These are phyloP conservation scores for Zoanthus sociatus DNA, from an alignment of 92 coral and sea anemone species.

Conservation along the genomic window DNA sequence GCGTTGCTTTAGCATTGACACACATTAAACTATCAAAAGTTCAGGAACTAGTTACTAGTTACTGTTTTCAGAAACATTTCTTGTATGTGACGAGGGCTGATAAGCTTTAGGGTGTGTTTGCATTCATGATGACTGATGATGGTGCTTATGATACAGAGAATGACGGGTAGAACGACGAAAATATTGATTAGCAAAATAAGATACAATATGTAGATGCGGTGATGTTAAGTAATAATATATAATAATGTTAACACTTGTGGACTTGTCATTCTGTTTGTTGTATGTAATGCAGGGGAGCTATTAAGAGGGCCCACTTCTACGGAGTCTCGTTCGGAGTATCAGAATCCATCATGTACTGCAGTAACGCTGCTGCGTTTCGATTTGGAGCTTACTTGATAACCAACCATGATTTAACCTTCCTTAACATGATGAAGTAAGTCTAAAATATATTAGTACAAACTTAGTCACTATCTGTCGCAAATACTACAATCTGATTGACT, in stretches of 20 bases:
- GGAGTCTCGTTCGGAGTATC: constrained; percentile 89
- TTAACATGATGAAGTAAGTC: constrained; percentile 93
- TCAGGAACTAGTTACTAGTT: too few relatives aligned
- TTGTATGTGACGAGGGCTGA: too few relatives aligned
- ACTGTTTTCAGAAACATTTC: too few relatives aligned
- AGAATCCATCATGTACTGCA: constrained; percentile 84
- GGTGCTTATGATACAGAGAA: not conserved
- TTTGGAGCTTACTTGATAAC: constrained; percentile 86
- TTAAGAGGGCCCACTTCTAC: constrained; percentile 77
- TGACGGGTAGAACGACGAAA: not conserved
- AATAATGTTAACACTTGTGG: too few relatives aligned
- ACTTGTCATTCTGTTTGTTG: not conserved
- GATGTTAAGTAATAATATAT: too few relatives aligned
- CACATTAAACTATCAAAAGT: too few relatives aligned
- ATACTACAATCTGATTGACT: too few relatives aligned
- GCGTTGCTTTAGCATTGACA: too few relatives aligned
- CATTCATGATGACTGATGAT: not conserved
- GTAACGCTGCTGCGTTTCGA: constrained; percentile 91
- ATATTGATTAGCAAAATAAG: too few relatives aligned
- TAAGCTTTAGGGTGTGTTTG: too few relatives aligned
- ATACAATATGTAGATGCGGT: not conserved
- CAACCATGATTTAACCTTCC: constrained; percentile 66
- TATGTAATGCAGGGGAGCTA: constrained; percentile 66
- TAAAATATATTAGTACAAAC: too few relatives aligned
- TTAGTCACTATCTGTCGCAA: too few relatives aligned